Conservation (phyloP, 2,113 vertebrate genomes). For the Panurus biarmicus region DNA sequence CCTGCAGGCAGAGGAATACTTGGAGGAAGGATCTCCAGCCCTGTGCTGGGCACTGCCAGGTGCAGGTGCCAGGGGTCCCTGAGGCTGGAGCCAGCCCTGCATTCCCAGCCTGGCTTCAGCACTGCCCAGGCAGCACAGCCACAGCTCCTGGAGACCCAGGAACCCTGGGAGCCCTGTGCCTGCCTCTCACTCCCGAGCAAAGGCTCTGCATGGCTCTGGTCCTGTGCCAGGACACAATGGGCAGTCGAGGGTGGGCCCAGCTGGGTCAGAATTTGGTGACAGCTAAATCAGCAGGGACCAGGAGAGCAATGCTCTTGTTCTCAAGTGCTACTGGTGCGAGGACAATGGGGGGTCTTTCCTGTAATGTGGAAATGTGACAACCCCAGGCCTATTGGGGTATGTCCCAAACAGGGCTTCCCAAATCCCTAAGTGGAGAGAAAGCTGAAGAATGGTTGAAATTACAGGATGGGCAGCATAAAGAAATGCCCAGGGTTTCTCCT, state of each 20-base stretch:
- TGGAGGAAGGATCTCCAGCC: neutral
- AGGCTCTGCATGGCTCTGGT: no score
- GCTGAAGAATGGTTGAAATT: neutral
- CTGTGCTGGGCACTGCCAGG: rapidly evolving
- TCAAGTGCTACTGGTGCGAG: neutral
- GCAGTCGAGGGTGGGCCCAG: neutral
- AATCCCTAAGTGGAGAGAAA: neutral
- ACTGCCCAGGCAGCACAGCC: neutral
- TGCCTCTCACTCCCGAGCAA: neutral
- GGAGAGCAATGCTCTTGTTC: neutral
- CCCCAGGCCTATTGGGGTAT: neutral
- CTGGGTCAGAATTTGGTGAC: neutral
- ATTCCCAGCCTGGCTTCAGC: neutral
- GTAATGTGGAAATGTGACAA: neutral
- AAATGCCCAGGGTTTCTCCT: neutral
- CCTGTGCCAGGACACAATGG: rapidly evolving
- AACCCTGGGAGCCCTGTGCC: neutral
- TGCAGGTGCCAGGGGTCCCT: neutral
- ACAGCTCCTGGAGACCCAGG: no score
- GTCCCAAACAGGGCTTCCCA: neutral
- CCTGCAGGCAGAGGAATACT: neutral
- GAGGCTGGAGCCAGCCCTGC: neutral
- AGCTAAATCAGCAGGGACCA: neutral
- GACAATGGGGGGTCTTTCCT: neutral
- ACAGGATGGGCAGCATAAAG: neutral